Percentiles rank a stretch among this genome's conserved stretches.
Evolutionary conservation across 2,888 invertebrate genomes (phyloP).

Genomic region (Mystacides longicornis): DNA sequence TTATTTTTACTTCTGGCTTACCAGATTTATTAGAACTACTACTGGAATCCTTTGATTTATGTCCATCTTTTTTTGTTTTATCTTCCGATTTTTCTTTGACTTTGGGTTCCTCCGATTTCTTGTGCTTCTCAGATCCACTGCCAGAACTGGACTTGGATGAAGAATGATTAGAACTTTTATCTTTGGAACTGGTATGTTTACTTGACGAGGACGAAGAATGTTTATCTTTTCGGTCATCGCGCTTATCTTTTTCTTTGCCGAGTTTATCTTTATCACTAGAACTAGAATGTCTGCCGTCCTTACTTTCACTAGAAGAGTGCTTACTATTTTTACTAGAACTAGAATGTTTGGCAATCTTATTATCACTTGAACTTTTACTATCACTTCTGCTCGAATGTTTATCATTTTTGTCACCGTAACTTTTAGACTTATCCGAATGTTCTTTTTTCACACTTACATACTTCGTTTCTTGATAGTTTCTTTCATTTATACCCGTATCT

Average conservation of each 20-base stretch:
- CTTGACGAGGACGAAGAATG: background rate
- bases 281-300: constrained; percentile 27
- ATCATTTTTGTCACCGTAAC: constrained; percentile 22
- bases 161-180: constrained; percentile 29
- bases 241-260: constrained; percentile 4
- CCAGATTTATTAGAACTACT: constrained; percentile 18
- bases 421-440: constrained; percentile 24
- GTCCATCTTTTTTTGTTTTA: constrained; percentile 34
- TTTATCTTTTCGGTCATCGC: constrained; percentile 23
- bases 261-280: constrained; percentile 16
- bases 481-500: constrained; percentile 22
- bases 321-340: constrained; percentile 10
- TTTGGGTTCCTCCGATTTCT: constrained; percentile 1
- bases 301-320: constrained; percentile 28
- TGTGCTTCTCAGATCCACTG: background rate
- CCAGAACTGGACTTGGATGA: constrained; percentile 27
- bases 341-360: constrained; percentile 20
- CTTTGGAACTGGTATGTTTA: constrained; percentile 34
- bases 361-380: constrained; percentile 32
- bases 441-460: constrained; percentile 11
- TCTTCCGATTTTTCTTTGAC: constrained; percentile 30
- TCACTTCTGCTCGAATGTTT: constrained; percentile 24
- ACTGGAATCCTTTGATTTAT: constrained; percentile 30
- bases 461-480: constrained; percentile 25
- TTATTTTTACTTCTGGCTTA: background rate